Evolutionary conservation across 2,888 invertebrate genomes (phyloP), one percentile per base, ranked within the genome.

Genomic region (Megaustenia siamemsis): DNA sequence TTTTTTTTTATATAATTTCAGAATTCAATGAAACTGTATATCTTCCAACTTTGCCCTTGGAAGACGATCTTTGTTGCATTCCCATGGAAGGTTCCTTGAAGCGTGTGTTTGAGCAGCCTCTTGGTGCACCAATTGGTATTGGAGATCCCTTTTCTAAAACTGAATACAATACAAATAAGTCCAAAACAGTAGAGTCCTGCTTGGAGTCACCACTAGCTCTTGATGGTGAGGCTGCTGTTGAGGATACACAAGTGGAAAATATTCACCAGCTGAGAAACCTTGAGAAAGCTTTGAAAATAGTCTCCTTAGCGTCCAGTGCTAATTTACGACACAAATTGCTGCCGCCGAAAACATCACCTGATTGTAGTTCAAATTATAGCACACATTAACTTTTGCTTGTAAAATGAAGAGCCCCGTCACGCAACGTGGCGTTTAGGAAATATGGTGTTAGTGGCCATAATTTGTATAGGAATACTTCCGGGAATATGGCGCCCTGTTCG

Each of bases 81-180:
- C 82, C 82, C 8, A 73, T 49, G 60, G 75, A 73, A 28, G 43
- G 49, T 43, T 82, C 82, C 28, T 35, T 82, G 35, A 82, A 24
- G 18, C 32, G 75, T 4, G 28, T 45, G 12, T 28, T 66, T 45
- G 63, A 63, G n/a, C 5, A 32, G 24, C 32, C 63, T 32, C 75
- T 82, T 43, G 75, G 75, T 5, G 35, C 15, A 15, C 28, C 73
- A 45, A n/a, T 35, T 43, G 82, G 24, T 24, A n/a, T 75, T 4
- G 43, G 32, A 21, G 63, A 75, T 56, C 75, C 60, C 24, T 49
- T 82, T 43, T 75, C 82, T 40, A 75, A 82, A n/a, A 40, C 71
- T 60, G 75, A 73, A 15, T 28, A 24, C 24, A 35, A 15, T 32
- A 24, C 53, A 40, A 49, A 32, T 21, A 28, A 63, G 12, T 28